Base-by-base conservation (phyloP, 2,888 invertebrate genomes). In the Achlya flavicornis region DNA sequence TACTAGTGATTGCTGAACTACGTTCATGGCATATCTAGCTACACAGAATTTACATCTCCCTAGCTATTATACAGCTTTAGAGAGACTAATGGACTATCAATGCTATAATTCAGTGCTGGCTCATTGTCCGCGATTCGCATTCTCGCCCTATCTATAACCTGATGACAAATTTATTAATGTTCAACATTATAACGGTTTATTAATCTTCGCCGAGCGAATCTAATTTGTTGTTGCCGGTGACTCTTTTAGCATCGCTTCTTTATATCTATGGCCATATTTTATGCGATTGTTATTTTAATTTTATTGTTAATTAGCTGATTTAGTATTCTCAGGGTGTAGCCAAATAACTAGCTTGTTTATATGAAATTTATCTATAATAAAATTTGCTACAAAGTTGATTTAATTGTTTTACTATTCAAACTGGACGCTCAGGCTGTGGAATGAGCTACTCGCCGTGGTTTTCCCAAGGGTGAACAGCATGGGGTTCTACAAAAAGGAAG, bases 81-180 rank as follows among this genome's bases (percentile, higher is more conserved):
- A 83, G 83, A 91, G 91, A 93, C 90, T 93, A 93, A 93, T 93
- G 92, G 89, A 75, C 86, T 84, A 87, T 88, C 88, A 82, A 75
- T 66, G 84, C 86, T 76, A 92, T 93, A 93, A 92, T 84, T 93
- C 92, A 92, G 83, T 75, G 81, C 80, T 75, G 76, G 82, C 88
- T 92, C 89, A 93, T 93, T 93, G 93, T 93, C 89, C 88, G 80
- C 80, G 85, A 84, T 85, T 88, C 88, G 85, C 88, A 89, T 89
- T 88, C 85, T 85, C 84, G 88, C 85, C 80, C 89, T 91, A 92
- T 92, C 93, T 90, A 85, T 89, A 88, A 85, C 83, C 81, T 81
- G 85, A 84, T 85, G 93, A 93, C 93, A 93, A 93, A 93, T 93
- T 93, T 93, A 93, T 92, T 92, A 89, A 88, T 89, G 87, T 86